Conservation (phyloP, 1,140 invertebrate genomes). For the Dryas iulia region DNA sequence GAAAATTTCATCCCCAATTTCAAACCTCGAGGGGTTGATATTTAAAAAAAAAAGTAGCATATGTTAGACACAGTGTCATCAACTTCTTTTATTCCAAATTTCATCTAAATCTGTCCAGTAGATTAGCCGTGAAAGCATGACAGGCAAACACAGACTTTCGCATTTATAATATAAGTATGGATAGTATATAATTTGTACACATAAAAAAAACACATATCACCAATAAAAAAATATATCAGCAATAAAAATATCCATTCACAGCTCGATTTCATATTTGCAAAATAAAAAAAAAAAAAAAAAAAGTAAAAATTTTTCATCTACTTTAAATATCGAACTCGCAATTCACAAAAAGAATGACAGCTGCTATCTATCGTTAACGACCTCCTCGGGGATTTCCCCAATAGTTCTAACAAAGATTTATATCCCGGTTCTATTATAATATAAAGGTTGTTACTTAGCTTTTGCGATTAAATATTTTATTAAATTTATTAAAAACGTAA, state of each 20-base stretch:
- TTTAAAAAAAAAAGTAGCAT: too few relatives aligned
- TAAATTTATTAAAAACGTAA: too few relatives aligned
- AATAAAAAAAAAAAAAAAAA: neutral
- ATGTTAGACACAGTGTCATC: too few relatives aligned
- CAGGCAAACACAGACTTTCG: too few relatives aligned
- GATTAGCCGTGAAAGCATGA: too few relatives aligned
- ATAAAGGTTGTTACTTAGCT: neutral
- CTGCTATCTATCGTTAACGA: slow-evolving; percentile 4
- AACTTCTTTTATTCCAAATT: too few relatives aligned
- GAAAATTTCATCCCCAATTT: too few relatives aligned
- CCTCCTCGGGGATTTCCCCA: slow-evolving; percentile 1
- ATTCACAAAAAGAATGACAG: slow-evolving; percentile 3
- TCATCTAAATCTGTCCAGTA: too few relatives aligned
- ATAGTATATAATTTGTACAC: too few relatives aligned
- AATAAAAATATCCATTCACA: neutral
- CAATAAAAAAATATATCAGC: neutral
- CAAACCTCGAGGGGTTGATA: too few relatives aligned
- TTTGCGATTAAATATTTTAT: neutral
- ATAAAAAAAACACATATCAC: neutral
- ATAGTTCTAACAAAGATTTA: slow-evolving; percentile 5
- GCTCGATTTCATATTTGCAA: neutral
- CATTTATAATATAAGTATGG: too few relatives aligned
- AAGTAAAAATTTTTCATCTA: neutral
- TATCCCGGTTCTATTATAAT: slow-evolving; percentile 2
- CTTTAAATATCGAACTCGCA: slow-evolving; percentile 1